Base-by-base conservation (phyloP, 2,888 invertebrate species). In the Yponomeuta plumbellus region DNA sequence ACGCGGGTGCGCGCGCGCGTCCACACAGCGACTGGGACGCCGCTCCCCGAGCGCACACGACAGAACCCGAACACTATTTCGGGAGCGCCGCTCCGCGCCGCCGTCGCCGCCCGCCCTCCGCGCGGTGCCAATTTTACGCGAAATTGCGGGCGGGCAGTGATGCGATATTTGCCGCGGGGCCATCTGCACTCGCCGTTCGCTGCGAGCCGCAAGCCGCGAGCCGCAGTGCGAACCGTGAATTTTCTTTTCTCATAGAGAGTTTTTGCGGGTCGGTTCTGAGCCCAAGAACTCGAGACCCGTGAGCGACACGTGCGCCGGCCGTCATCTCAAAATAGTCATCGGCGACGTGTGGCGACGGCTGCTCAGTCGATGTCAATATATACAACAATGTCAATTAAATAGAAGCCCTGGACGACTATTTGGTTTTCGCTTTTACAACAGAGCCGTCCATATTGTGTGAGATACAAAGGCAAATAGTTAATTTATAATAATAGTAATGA, bases 111-210 rank as follows among this genome's bases (percentile, higher is more conserved):
- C 57, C 59, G 39, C 52, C 39, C 44, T 86, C 81, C 82, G 79
- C 85, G 83, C 81, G 86, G 88, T 89, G 90, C 90, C 90, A 90
- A 90, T 90, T 90, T 90, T 88, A 90, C 90, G 90, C 89, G 86
- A 89, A 89, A 89, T 89, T 89, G 88, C 90, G 89, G 90, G 90
- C 89, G 88, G 90, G 90, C 90, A 88, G 88, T 88, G 90, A 89
- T 88, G 89, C 89, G 90, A 89, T 88, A 87, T 88, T 87, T 87
- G 82, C 82, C 75, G 80, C 79, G 77, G 79, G 74, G 76, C 78
- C 86, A 84, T 82, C 82, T 86, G 87, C 83, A 81, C 74, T 74
- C 75, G 76, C 77, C 75, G 74, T 8, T 69, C 72, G 73, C 71
- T 68, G 68, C 70, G 73, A 76, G 76, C 74, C 73, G 13, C 26